A percentile compares a stretch with the other conserved stretches of the same genome.
Evolutionary conservation across 1,140 invertebrate species (phyloP).

Genomic region (Octopus sinensis): DNA sequence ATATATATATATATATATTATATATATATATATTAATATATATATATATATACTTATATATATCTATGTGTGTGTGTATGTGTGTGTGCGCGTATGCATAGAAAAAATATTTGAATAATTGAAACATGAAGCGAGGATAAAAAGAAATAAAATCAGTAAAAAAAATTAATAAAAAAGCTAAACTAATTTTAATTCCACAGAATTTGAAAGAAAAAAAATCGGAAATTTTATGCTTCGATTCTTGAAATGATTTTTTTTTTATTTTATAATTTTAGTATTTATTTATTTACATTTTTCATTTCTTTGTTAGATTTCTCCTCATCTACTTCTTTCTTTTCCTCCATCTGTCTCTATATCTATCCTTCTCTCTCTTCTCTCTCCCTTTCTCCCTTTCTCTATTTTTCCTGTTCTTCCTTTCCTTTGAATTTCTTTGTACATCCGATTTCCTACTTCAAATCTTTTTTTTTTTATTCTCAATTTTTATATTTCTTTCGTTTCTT

Average conservation of each 20-base stretch:
- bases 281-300: neutral
- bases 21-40: no score
- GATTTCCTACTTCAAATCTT: neutral
- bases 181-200: no score
- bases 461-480: neutral
- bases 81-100: no score
- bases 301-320: neutral
- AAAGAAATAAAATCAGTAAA: no score
- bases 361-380: neutral
- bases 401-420: neutral
- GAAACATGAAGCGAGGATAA: no score
- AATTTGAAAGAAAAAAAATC: no score
- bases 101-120: no score
- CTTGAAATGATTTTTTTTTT: neutral
- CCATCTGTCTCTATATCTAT: neutral
- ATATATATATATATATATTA: no score
- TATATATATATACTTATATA: no score
- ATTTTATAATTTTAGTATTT: neutral
- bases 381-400: neutral
- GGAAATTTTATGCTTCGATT: no score
- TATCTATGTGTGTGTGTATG: no score
- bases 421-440: neutral
- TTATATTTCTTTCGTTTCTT: neutral
- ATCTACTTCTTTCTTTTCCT: neutral
- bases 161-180: no score